Evolutionary conservation across 1,140 invertebrate species (phyloP).

Genomic region (Proctacanthus coquilletti): DNA sequence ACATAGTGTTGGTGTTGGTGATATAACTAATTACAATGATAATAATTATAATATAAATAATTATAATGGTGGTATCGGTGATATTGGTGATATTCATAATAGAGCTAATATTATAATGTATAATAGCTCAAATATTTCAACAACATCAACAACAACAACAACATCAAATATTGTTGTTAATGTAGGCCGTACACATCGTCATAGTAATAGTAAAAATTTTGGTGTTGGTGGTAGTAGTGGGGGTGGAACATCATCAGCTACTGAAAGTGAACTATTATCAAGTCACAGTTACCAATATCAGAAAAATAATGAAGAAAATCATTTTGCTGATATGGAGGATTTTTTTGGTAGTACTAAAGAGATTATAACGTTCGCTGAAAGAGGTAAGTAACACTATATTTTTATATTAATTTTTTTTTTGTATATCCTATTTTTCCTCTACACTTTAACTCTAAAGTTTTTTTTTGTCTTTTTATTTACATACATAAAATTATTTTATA

Average conservation of each 20-base stretch:
- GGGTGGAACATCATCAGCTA: slow-evolving; percentile 1
- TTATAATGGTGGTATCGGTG: slow-evolving; percentile 1
- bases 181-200: slow-evolving; percentile 22
- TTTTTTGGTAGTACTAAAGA: slow-evolving; percentile 64
- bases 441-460: too few species aligned
- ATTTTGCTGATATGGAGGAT: slow-evolving; percentile 40
- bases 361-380: slow-evolving; percentile 67
- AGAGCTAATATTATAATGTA: too few species aligned
- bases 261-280: background rate
- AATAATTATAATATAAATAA: background rate
- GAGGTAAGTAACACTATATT: slow-evolving; percentile 44
- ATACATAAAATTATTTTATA: too few species aligned
- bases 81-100: too few species aligned
- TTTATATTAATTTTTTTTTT: too few species aligned
- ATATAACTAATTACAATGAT: too few species aligned
- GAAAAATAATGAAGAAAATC: slow-evolving; percentile 6
- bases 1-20: too few species aligned
- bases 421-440: too few species aligned
- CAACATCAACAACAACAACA: slow-evolving; percentile 2
- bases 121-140: slow-evolving; percentile 3
- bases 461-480: too few species aligned
- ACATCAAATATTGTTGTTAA: background rate
- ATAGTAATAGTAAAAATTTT: slow-evolving; percentile 15
- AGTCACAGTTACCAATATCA: slow-evolving; percentile 2
- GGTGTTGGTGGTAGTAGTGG: background rate